Conservation (phyloP, 2,113 vertebrate species). For the Syngnathoides biaculeatus region DNA sequence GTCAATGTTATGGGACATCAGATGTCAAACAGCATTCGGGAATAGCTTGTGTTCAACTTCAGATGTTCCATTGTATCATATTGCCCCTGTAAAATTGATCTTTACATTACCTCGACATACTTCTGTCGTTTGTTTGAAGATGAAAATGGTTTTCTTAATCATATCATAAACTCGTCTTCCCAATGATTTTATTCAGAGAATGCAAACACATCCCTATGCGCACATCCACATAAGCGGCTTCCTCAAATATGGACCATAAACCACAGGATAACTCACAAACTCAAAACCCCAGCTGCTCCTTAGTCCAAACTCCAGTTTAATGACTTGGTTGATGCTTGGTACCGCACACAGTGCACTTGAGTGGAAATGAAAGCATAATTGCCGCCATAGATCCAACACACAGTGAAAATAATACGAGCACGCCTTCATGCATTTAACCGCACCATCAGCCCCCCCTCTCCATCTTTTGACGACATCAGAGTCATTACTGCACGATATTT, state of each 20-base stretch:
- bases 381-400: constrained; percentile 67
- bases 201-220: constrained; percentile 10
- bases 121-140: not conserved
- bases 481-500: constrained; percentile 70
- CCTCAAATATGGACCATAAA: constrained; percentile 61
- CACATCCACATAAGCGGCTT: constrained; percentile 37
- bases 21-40: not conserved
- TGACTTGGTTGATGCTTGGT: constrained; percentile 63
- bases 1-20: not conserved
- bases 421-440: constrained; percentile 73
- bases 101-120: not conserved
- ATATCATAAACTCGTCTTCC: constrained; percentile 1
- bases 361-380: constrained; percentile 72
- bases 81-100: not conserved
- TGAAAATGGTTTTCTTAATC: constrained; percentile 10
- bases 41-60: not conserved
- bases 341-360: constrained; percentile 61
- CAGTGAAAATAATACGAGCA: constrained; percentile 67
- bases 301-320: constrained; percentile 59
- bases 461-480: constrained; percentile 51
- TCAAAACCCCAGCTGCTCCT: constrained; percentile 52
- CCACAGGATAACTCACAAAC: constrained; percentile 51
- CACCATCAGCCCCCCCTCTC: constrained; percentile 52
- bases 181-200: constrained; percentile 12
- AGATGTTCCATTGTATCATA: not conserved